Base-by-base conservation (phyloP, 1,140 invertebrate genomes). In the Asobara japonica region DNA sequence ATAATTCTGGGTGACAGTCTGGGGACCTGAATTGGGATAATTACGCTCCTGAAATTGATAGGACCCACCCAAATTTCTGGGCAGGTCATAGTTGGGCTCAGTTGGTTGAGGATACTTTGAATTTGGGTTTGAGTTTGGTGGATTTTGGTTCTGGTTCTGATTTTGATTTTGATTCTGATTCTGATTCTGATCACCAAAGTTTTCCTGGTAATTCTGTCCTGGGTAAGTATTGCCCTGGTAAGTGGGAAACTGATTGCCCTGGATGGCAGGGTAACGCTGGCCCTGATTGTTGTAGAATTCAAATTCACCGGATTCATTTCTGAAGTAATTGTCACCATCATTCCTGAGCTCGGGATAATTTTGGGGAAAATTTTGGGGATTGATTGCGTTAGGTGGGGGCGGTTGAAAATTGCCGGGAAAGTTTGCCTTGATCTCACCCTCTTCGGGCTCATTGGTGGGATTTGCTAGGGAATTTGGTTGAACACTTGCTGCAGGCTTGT, bases 401-500 rank as follows among this genome's bases (percentile, higher is more conserved):
- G 18, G 31, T 18, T 22, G 77, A 51, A 76, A 61, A 51, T 81
- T 60, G 4, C 22, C 51, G 27, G 60, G n/a, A 48, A 73, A 80
- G 71, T 72, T 77, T 6, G 36, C 70, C 16, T 11, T 62, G 7
- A 31, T 62, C 27, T 16, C 60, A 62, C 29, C 31, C 25, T 62
- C 60, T n/a, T 30, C 29, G 31, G 25, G 25, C 41, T 48, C 69
- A 22, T 84, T 82, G 7, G 45, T 70, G 0, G 81, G 77, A 0
- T 81, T 80, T 0, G 75, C 76, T 27, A 79, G 84, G 6, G 88
- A 89, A 72, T 92, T 92, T 1, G 91, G 91, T 33, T 89, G 91
- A 31, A 92, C 90, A 25, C 91, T 92, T 13, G 92, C 92, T 2
- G 92, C 91, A 4, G 92, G 91, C 77, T 93, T 93, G 48, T 82